phyloP scores from a whole-genome alignment of 1,140 invertebrate species.

The Ephestia elutella region DNA sequence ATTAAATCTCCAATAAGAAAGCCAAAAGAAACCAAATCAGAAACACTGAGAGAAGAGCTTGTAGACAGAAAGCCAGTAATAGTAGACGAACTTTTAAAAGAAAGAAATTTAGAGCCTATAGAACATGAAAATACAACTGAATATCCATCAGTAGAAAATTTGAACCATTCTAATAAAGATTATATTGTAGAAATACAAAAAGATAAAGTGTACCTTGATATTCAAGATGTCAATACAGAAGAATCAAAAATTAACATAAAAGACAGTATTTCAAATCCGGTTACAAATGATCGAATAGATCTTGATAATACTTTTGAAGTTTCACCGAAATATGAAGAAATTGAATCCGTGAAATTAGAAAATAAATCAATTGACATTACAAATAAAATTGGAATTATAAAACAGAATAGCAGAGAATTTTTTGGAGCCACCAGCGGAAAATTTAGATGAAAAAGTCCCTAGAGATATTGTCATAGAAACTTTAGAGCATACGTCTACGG shows the following conservation, averaged over 20 bases:
- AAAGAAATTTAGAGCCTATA: constrained; percentile 7
- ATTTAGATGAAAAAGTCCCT: background rate
- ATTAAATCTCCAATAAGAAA: background rate
- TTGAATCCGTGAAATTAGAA: background rate
- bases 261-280: background rate
- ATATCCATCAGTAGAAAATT: background rate
- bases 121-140: background rate
- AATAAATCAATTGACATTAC: no score
- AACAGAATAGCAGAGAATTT: background rate
- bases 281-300: background rate
- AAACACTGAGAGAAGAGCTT: background rate
- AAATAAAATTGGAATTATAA: background rate
- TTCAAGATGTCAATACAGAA: background rate
- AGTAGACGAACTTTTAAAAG: constrained; percentile 26
- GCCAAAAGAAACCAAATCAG: background rate
- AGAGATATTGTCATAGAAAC: background rate
- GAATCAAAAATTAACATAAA: background rate
- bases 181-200: background rate
- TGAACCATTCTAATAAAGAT: background rate
- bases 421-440: background rate
- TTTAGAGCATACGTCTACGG: background rate
- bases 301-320: background rate
- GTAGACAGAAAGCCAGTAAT: constrained; percentile 23
- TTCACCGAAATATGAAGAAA: background rate
- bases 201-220: background rate